A percentile compares a stretch with the other conserved stretches of the same genome.
Evolutionary conservation across 2,113 vertebrate genomes (phyloP).

Genomic region (Hippocampus guttulatus): DNA sequence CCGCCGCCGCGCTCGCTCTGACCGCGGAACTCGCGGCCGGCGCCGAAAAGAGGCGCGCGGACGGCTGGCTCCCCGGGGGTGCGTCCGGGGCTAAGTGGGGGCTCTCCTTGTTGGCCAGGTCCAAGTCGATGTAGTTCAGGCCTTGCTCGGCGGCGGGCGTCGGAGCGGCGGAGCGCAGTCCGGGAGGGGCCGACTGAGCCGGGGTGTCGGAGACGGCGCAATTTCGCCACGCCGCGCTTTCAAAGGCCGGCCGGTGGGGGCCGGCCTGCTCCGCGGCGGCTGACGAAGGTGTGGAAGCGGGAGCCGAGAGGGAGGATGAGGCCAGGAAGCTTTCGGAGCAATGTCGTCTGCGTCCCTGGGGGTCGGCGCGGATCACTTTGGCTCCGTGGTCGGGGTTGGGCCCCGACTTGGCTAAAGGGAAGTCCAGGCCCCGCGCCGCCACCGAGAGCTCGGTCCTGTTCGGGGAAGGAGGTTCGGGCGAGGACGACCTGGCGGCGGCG

Average conservation of each 20-base stretch:
- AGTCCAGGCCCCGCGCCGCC: slow-evolving; percentile 65
- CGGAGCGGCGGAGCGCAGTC: slow-evolving; percentile 50
- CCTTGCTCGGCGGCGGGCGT: slow-evolving; percentile 65
- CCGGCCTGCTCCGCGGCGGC: slow-evolving; percentile 69
- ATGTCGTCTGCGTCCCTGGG: slow-evolving; percentile 68
- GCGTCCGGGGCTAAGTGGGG: slow-evolving; percentile 61
- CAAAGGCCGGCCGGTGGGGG: slow-evolving; percentile 67
- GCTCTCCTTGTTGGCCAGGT: slow-evolving; percentile 73
- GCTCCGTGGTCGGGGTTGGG: slow-evolving; percentile 72
- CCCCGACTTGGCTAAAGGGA: slow-evolving; percentile 61
- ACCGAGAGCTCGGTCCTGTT: slow-evolving; percentile 57
- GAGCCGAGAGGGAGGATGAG: slow-evolving; percentile 56
- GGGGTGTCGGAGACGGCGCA: slow-evolving; percentile 48
- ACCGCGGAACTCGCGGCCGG: slow-evolving; percentile 49
- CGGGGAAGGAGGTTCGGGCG: slow-evolving; percentile 61
- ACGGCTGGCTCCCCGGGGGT: slow-evolving; percentile 51
- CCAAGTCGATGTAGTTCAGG: slow-evolving; percentile 82
- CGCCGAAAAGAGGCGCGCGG: slow-evolving; percentile 66
- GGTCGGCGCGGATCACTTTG: slow-evolving; percentile 66
- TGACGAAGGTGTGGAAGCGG: slow-evolving; percentile 54
- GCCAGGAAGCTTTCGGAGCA: slow-evolving; percentile 76
- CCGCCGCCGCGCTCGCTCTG: slow-evolving; percentile 36
- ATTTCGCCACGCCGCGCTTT: slow-evolving; percentile 65
- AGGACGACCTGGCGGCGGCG: slow-evolving; percentile 35
- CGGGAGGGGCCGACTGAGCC: slow-evolving; percentile 42